Evolutionary conservation across 2,113 vertebrate genomes (phyloP).

Genomic region (Leucopsar rothschildi): DNA sequence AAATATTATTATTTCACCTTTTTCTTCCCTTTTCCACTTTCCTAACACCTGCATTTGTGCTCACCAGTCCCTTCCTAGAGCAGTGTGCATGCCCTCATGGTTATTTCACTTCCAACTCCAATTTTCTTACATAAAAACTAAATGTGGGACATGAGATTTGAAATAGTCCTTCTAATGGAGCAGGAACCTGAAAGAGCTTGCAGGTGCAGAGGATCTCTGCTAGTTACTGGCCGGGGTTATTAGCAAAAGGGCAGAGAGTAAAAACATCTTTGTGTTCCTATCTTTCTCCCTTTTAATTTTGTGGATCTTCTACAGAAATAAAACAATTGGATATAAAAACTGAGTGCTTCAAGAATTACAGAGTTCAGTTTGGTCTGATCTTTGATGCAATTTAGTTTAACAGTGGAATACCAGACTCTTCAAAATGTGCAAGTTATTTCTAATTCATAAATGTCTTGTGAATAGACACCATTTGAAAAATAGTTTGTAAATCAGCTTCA

Average conservation of each 20-base stretch:
- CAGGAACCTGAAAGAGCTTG: not conserved
- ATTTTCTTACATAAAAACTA: not conserved
- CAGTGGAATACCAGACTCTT: not conserved
- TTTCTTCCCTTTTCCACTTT: not conserved
- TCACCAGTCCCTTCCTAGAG: not conserved
- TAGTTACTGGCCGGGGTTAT: not conserved
- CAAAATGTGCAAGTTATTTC: not conserved
- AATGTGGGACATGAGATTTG: not conserved
- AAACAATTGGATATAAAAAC: not conserved
- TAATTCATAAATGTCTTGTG: not conserved
- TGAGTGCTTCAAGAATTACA: not conserved
- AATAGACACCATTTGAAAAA: not conserved
- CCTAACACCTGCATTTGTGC: rapidly evolving
- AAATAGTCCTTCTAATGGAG: not conserved
- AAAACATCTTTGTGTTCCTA: not conserved
- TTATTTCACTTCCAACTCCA: not conserved
- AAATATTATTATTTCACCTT: not conserved
- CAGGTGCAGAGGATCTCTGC: not conserved
- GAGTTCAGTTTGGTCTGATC: not conserved
- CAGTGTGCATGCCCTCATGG: not conserved
- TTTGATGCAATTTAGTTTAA: not conserved
- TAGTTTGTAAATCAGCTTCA: not conserved
- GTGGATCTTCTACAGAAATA: not conserved
- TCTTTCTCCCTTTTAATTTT: not conserved
- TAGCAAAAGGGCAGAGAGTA: not conserved